A percentile compares a stretch with the other conserved stretches of the same genome.
phyloP scores from a whole-genome alignment of 1,140 invertebrate genomes.

The Orchesella cincta region DNA sequence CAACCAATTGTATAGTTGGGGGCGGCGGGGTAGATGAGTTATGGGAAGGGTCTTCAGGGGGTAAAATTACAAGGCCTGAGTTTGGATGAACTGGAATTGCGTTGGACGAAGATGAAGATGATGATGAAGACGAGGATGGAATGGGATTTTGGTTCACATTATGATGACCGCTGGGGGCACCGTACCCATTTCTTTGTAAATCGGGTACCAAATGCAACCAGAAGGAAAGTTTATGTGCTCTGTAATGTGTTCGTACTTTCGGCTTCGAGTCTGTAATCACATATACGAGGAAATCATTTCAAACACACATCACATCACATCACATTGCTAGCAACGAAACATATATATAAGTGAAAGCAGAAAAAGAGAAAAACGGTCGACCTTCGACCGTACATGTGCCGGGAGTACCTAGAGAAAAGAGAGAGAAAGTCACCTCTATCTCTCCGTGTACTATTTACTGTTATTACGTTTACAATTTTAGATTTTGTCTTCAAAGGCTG shows the following conservation, averaged over 20 bases:
- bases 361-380: conserved; percentile 23
- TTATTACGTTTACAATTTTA: neutral
- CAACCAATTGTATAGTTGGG: conserved; percentile 48
- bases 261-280: conserved; percentile 74
- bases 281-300: neutral
- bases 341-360: no score
- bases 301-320: neutral
- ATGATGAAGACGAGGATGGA: conserved; percentile 27
- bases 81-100: conserved; percentile 40
- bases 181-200: conserved; percentile 83
- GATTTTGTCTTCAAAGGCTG: neutral
- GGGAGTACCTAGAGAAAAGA: conserved; percentile 29
- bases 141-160: conserved; percentile 20
- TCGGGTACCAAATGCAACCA: conserved; percentile 96
- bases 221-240: conserved; percentile 92
- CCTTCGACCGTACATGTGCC: neutral
- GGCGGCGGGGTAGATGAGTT: conserved; percentile 51
- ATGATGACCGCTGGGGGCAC: conserved; percentile 48
- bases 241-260: conserved; percentile 89
- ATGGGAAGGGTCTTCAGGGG: conserved; percentile 42
- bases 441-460: neutral
- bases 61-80: conserved; percentile 47
- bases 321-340: no score
- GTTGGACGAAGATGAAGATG: conserved; percentile 36
- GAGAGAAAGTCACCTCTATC: neutral